Percentiles rank a stretch among this genome's conserved stretches.
Conservation (phyloP, 2,113 vertebrate species). For the Rana temporaria region DNA sequence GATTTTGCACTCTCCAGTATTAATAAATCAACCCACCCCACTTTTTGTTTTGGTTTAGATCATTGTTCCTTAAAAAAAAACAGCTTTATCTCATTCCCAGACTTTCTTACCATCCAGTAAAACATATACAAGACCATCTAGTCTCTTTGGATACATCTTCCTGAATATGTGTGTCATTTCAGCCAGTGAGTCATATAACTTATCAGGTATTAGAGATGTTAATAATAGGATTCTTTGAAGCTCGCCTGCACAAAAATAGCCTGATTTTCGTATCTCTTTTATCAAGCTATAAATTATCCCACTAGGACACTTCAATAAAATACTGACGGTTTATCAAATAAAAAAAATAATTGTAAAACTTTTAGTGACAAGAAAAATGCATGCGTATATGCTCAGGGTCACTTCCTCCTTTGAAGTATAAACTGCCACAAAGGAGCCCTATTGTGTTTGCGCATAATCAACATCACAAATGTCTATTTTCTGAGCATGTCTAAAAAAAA, state of each 20-base stretch:
- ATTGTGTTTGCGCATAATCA: slow-evolving; percentile 1
- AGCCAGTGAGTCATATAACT: slow-evolving; percentile 32
- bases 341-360: slow-evolving; percentile 15
- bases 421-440: neutral
- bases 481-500: neutral
- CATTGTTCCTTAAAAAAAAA: no score
- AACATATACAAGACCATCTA: neutral
- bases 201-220: slow-evolving; percentile 29
- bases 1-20: no score
- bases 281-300: slow-evolving; percentile 38
- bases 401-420: neutral
- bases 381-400: neutral
- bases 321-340: slow-evolving; percentile 39
- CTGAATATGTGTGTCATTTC: slow-evolving; percentile 25
- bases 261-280: slow-evolving; percentile 46
- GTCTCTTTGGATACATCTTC: neutral
- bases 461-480: slow-evolving; percentile 20
- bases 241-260: slow-evolving; percentile 23
- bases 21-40: no score
- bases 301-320: slow-evolving; percentile 17
- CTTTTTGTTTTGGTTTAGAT: no score
- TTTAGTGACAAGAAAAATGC: slow-evolving; percentile 14
- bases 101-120: no score
- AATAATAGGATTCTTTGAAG: slow-evolving; percentile 46
- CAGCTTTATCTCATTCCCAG: no score